Evolutionary conservation across 2,797 vertebrate species (phyloP).

Genomic region (Syngnathus rostellatus): DNA sequence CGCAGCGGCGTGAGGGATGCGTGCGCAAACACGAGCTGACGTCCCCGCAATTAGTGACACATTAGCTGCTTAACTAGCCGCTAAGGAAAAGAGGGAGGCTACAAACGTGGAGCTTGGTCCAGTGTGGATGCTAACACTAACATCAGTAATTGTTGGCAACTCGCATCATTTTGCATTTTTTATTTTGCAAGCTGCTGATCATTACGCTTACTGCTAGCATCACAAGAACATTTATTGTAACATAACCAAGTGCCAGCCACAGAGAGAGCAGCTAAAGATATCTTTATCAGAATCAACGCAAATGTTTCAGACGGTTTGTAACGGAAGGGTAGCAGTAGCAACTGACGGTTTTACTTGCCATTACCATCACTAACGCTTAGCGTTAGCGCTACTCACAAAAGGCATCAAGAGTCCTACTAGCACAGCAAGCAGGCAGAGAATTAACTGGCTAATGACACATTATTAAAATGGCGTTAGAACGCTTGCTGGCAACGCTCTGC

Average conservation of each 20-base stretch:
- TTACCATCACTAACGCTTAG: not conserved
- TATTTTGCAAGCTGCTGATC: not conserved
- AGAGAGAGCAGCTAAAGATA: not conserved
- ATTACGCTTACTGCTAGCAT: not conserved
- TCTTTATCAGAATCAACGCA: not conserved
- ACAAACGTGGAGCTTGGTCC: not conserved
- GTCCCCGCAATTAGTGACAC: not conserved
- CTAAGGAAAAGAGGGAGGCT: not conserved
- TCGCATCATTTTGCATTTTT: not conserved
- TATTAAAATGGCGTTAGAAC: constrained; percentile 21
- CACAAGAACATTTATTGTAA: not conserved
- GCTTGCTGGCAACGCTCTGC: not conserved
- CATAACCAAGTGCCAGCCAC: not conserved
- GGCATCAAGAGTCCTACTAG: constrained; percentile 36
- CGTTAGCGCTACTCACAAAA: constrained; percentile 12
- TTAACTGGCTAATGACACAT: constrained; percentile 43
- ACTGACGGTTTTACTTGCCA: not conserved
- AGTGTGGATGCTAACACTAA: not conserved
- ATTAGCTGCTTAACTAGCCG: not conserved
- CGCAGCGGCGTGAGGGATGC: constrained; percentile 1
- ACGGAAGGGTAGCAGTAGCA: no score
- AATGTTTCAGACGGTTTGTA: no score
- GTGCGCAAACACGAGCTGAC: not conserved
- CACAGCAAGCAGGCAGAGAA: constrained; percentile 31
- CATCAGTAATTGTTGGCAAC: not conserved